Conservation (phyloP, 2,797 vertebrate genomes). For the Scyliorhinus canicula region DNA sequence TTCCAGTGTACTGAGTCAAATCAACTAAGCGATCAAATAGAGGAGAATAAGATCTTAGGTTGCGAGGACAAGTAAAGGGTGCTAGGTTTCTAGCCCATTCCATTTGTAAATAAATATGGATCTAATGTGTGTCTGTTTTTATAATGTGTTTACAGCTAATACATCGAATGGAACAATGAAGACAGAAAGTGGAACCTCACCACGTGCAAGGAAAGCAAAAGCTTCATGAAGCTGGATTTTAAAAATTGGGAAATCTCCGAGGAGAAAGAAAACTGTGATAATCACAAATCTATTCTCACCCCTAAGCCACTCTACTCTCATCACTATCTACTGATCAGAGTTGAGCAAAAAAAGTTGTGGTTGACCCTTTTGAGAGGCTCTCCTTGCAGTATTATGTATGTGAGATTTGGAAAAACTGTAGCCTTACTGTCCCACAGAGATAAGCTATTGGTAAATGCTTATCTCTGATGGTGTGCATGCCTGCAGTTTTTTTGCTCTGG, state of each 20-base stretch:
- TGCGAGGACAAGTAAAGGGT: background rate
- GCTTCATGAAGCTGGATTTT: conserved; percentile 54
- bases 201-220: conserved; percentile 70
- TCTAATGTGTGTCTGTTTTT: background rate
- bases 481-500: background rate
- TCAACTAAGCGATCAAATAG: background rate
- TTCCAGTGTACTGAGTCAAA: background rate
- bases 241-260: conserved; percentile 43
- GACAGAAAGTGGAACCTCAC: conserved; percentile 63
- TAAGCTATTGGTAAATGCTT: background rate
- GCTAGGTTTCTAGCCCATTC: background rate
- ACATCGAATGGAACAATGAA: conserved; percentile 68
- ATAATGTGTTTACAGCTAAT: conserved; percentile 51
- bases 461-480: background rate
- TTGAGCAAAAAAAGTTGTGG: conserved; percentile 24
- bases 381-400: background rate
- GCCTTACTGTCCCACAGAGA: background rate
- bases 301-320: conserved; percentile 47
- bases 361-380: background rate
- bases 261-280: conserved; percentile 43
- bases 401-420: background rate
- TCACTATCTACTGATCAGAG: background rate
- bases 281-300: conserved; percentile 40
- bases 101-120: background rate
- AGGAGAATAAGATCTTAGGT: background rate